phyloP scores from a whole-genome alignment of 2,888 invertebrate genomes.

The Dolichomitus sp. region DNA sequence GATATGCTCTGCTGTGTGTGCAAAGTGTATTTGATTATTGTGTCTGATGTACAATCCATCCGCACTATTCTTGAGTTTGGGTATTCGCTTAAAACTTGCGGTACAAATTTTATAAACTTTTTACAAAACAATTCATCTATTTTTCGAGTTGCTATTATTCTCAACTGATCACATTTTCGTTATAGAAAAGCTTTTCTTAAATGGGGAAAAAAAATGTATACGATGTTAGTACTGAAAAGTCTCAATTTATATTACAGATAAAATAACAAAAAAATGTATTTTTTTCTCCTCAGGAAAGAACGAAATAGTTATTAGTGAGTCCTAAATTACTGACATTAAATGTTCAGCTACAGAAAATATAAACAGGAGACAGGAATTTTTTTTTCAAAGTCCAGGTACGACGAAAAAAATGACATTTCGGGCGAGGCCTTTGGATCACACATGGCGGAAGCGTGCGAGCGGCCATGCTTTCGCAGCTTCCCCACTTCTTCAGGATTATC shows the following conservation, averaged over 20 bases:
- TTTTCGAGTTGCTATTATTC: background rate
- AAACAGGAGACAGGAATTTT: background rate
- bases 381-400: background rate
- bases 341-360: background rate
- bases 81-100: background rate
- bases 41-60: background rate
- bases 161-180: background rate
- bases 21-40: slow-evolving; percentile 16
- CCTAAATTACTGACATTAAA: background rate
- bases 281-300: background rate
- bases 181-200: background rate
- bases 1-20: slow-evolving; percentile 61
- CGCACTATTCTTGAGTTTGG: background rate
- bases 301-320: background rate
- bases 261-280: background rate
- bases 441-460: slow-evolving; percentile 76
- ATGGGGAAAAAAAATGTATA: no score
- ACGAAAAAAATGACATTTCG: slow-evolving; percentile 23
- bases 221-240: no score
- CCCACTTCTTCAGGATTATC: slow-evolving; percentile 72
- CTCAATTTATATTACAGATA: no score
- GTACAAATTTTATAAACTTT: background rate
- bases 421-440: slow-evolving; percentile 61
- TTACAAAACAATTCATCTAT: background rate
- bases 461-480: slow-evolving; percentile 78